Evolutionary conservation across 2,888 invertebrate species (phyloP).

Genomic region (Isoperla grammatica): DNA sequence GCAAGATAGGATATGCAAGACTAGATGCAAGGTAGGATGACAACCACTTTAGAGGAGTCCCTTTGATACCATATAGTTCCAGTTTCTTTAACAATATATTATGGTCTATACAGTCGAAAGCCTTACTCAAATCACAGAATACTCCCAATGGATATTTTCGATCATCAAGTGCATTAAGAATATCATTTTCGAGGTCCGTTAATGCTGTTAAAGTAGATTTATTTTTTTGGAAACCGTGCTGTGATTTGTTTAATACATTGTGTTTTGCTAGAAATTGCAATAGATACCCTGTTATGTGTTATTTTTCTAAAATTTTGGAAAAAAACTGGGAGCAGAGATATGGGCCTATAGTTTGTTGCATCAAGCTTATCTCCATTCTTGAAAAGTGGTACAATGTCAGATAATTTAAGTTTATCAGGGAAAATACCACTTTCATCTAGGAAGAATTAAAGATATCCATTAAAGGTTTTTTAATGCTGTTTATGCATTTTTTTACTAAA

Average conservation of each 20-base stretch:
- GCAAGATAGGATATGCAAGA: no score
- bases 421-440: slow-evolving; percentile 5
- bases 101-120: slow-evolving; percentile 24
- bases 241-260: slow-evolving; percentile 8
- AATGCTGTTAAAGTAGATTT: slow-evolving; percentile 16
- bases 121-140: slow-evolving; percentile 22
- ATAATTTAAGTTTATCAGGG: slow-evolving; percentile 21
- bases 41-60: slow-evolving; percentile 5
- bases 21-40: slow-evolving; percentile 14
- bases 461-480: slow-evolving; percentile 13
- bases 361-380: slow-evolving; percentile 13
- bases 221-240: slow-evolving; percentile 20
- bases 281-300: slow-evolving; percentile 1
- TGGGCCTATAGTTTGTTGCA: slow-evolving; percentile 22
- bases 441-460: slow-evolving; percentile 20
- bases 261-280: slow-evolving; percentile 4
- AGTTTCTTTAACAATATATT: slow-evolving; percentile 17
- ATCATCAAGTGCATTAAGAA: slow-evolving; percentile 4
- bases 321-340: slow-evolving; percentile 19
- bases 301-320: slow-evolving; percentile 21
- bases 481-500: slow-evolving; percentile 11
- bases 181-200: background rate
- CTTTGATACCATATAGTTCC: slow-evolving; percentile 15
- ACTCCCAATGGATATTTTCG: slow-evolving; percentile 4
- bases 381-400: slow-evolving; percentile 19